Evolutionary conservation across 2,888 invertebrate species (phyloP).

Genomic region (Acanthoscelides obtectus): DNA sequence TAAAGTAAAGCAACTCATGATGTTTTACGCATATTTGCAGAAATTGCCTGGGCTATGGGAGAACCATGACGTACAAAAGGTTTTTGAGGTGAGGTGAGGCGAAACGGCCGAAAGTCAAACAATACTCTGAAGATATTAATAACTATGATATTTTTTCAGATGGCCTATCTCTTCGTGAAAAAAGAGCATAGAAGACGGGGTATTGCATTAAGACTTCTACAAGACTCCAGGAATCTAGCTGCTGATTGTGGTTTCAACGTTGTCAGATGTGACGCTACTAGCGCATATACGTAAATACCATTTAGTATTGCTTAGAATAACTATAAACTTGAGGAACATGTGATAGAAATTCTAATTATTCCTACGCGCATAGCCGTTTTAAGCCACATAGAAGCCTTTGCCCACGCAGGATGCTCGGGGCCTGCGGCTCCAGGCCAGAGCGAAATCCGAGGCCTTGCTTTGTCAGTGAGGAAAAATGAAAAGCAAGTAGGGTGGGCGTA

Average conservation of each 20-base stretch:
- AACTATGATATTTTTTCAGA: constrained; percentile 36
- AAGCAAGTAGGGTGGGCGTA: too few species aligned
- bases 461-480: too few species aligned
- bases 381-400: too few species aligned
- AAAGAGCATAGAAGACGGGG: constrained; percentile 50
- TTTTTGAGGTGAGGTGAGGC: constrained; percentile 54
- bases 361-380: too few species aligned
- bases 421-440: too few species aligned
- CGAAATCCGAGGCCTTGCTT: too few species aligned
- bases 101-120: not conserved
- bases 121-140: not conserved
- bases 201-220: constrained; percentile 47
- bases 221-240: constrained; percentile 44
- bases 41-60: constrained; percentile 49
- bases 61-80: constrained; percentile 45
- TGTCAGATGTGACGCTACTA: constrained; percentile 49
- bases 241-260: constrained; percentile 49
- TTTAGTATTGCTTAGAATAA: too few species aligned
- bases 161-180: constrained; percentile 50
- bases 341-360: too few species aligned
- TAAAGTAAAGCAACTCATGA: constrained; percentile 48
- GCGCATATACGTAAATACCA: constrained; percentile 49
- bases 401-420: too few species aligned
- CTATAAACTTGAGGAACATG: too few species aligned
- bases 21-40: constrained; percentile 52